Base-by-base conservation (phyloP, 30 jellyfish, hydroid and myxozoan genomes). In the Chironex yamaguchii region DNA sequence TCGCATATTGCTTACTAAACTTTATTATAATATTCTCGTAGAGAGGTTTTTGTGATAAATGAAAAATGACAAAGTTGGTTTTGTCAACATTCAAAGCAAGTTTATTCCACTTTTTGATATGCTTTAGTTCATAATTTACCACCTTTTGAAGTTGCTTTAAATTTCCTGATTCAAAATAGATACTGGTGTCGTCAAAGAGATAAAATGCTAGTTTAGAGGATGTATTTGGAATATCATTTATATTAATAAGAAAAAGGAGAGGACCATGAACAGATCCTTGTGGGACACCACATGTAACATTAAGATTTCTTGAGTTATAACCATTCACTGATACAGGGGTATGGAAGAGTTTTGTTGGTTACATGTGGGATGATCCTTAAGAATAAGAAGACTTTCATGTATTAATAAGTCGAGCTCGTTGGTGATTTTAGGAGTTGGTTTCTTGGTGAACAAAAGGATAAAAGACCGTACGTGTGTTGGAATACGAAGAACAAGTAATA, bases 181-280 rank as follows among this genome's bases (percentile, higher is more conserved):
- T 29, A 6, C 76, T 86, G 67, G 87, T 85, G 48, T 76, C 92
- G 66, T 86, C 87, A 75, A 86, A 86, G 26, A 71, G 88, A 49
- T 49, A 71, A n/a, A 74, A 42, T 4, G 76, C 42, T 14, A 62
- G 35, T 31, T 58, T 71, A 1, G 32, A 30, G 22, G 71, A 25
- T 49, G 65, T 66, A 23, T 71, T 70, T 33, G 81, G 63, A 14
- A 84, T 26, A 20, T 85, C 95, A 84, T 72, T 72, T 29, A 73
- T 73, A 62, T 84, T 52, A 51, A 84, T 49, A 13, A 84, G 66
- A n/a, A n/a, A n/a, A n/a, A n/a, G n/a, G n/a, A n/a, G n/a, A n/a
- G n/a, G n/a, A n/a, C n/a, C n/a, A n/a, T n/a, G n/a, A n/a, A n/a
- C n/a, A n/a, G n/a, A n/a, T n/a, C n/a, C n/a, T n/a, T n/a, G n/a